Base-by-base conservation (phyloP, 2,888 invertebrate species). In the Lasius fuliginosus region DNA sequence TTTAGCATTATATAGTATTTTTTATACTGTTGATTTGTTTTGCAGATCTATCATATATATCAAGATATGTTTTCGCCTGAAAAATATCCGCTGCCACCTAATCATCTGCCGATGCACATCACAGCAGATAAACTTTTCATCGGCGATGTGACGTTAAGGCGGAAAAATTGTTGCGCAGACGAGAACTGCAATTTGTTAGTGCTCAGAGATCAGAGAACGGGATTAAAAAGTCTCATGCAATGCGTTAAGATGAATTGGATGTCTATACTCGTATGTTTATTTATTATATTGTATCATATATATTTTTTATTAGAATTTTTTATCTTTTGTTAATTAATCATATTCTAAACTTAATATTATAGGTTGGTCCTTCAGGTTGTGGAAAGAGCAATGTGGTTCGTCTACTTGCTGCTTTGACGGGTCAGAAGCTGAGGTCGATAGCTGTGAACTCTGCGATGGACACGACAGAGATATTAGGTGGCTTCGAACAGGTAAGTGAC, bases 191-290 rank as follows among this genome's bases (percentile, higher is more conserved):
- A 94, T 67, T 94, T 96, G 84, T 93, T 96, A 81, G 91, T 96
- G 53, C 88, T 95, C 27, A 94, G 96, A 36, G 94, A 95, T 76
- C 98, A 98, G 94, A 93, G 97, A 77, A 95, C 96, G 8, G 95
- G 96, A 4, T 94, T 99, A 49, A 97, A 98, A 94, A 97, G 97
- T 81, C 95, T 99, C 79, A 97, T 97, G 27, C 97, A 98, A 90
- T 98, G 99, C 94, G 96, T 99, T 8, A 96, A 98, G 91, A 97
- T 98, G 97, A 98, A 98, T 93, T 99, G 99, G 98, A 97, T 99
- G 95, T 96, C 98, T 0, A 97, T 99, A 92, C 94, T 99, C 93
- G 98, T 98, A 92, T 96, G 96, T 94, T 85, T 56, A 30, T 23
- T 56, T 56, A 60, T 58, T 49, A 18, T 27, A 15, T 73, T 58